These are phyloP conservation scores for Poeciliopsis retropinna DNA, from an alignment of 2,113 vertebrate genomes.

Conservation along the genomic window DNA sequence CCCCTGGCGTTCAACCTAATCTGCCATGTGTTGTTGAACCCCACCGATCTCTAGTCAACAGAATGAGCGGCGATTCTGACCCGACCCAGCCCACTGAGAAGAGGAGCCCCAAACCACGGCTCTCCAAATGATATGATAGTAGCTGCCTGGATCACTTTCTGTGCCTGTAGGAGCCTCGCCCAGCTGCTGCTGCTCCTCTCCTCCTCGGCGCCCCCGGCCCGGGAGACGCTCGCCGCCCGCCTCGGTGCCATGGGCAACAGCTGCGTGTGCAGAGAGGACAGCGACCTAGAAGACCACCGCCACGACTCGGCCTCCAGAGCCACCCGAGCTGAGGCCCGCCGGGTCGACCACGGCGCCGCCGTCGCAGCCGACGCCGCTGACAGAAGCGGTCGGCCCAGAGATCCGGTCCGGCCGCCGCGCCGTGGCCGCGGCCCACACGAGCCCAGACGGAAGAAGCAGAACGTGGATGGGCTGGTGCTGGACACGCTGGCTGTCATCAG, in stretches of 20 bases:
- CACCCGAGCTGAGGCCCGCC: slow-evolving; percentile 79
- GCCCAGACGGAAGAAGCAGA: slow-evolving; percentile 96
- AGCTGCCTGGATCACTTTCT: slow-evolving; percentile 93
- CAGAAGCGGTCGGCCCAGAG: slow-evolving; percentile 87
- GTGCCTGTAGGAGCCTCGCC: slow-evolving; percentile 94
- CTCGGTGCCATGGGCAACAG: slow-evolving; percentile 92
- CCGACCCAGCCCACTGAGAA: slow-evolving; percentile 71
- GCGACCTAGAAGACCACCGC: slow-evolving; percentile 88
- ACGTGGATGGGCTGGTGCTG: slow-evolving; percentile 95
- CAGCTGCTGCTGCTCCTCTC: slow-evolving; percentile 90
- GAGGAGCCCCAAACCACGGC: slow-evolving; percentile 76
- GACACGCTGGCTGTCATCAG: slow-evolving; percentile 98
- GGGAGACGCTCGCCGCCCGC: slow-evolving; percentile 80
- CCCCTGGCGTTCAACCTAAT: slow-evolving; percentile 18
- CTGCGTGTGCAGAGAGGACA: slow-evolving; percentile 95
- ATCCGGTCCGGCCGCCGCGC: slow-evolving; percentile 93
- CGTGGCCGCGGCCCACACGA: slow-evolving; percentile 95
- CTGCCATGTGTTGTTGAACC: background rate
- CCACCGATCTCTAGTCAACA: slow-evolving; percentile 44
- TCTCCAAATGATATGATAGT: slow-evolving; percentile 99
- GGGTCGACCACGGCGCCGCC: slow-evolving; percentile 78
- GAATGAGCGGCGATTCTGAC: slow-evolving; percentile 54
- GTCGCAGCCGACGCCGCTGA: slow-evolving; percentile 67
- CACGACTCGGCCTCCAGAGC: slow-evolving; percentile 73
- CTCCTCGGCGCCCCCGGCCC: slow-evolving; percentile 83